phyloP scores from a whole-genome alignment of 1,140 invertebrate species.

The Reticulitermes speratus region DNA sequence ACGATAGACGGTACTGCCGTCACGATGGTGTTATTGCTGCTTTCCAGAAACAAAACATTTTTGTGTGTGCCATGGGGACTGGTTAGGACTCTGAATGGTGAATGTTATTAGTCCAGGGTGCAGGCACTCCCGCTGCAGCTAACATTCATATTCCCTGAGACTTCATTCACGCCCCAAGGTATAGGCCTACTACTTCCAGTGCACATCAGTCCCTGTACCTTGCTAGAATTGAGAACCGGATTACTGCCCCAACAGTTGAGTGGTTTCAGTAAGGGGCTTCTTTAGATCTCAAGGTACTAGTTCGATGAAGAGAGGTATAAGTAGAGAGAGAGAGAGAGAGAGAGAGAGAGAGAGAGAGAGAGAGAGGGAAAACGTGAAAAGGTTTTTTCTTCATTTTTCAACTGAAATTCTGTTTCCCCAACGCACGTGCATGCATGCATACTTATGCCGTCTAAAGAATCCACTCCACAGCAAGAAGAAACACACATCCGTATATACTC shows the following conservation, averaged over 20 bases:
- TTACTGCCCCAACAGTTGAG: neutral
- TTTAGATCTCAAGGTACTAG: neutral
- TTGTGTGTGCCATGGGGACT: too few relatives aligned
- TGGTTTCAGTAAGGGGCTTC: neutral
- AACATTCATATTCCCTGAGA: too few relatives aligned
- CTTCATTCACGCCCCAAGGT: too few relatives aligned
- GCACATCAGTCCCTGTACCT: too few relatives aligned
- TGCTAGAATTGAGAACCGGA: neutral
- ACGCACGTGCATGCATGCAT: neutral
- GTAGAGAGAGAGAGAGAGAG: neutral
- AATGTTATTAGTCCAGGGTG: too few relatives aligned
- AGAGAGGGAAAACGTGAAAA: neutral
- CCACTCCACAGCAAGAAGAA: neutral
- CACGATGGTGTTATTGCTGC: too few relatives aligned
- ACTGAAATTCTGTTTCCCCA: neutral
- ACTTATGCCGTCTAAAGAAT: neutral
- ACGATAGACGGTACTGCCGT: too few relatives aligned
- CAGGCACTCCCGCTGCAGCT: too few relatives aligned
- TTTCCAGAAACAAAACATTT: too few relatives aligned
- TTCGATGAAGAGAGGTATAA: neutral
- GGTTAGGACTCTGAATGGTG: too few relatives aligned
- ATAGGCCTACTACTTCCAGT: too few relatives aligned
- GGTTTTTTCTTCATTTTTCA: neutral
- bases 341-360: neutral
- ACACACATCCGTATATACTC: neutral